Percentiles rank a stretch among this genome's conserved stretches.
phyloP scores from a whole-genome alignment of 2,113 vertebrate genomes.

The Gadus macrocephalus region DNA sequence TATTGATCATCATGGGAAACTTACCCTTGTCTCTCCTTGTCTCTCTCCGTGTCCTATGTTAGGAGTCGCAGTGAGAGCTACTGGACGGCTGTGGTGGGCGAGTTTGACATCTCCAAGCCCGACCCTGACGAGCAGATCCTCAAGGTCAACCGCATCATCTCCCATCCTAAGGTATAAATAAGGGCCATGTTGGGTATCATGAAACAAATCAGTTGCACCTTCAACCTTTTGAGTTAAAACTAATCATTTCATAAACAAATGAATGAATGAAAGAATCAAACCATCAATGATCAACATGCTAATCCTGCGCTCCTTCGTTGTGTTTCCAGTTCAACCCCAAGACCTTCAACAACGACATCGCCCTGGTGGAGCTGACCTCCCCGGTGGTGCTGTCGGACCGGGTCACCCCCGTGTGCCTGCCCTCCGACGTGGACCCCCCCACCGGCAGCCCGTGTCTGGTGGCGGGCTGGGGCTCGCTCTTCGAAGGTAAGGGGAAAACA shows the following conservation, averaged over 20 bases:
- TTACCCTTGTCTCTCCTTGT: neutral
- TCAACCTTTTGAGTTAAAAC: neutral
- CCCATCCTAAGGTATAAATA: slow-evolving; percentile 85
- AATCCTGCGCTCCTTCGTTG: slow-evolving; percentile 1
- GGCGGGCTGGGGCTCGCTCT: slow-evolving; percentile 90
- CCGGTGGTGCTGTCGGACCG: slow-evolving; percentile 65
- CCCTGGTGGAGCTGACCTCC: slow-evolving; percentile 82
- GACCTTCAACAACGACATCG: slow-evolving; percentile 91
- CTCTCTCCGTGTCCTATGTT: neutral
- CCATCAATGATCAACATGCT: neutral
- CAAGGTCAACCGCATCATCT: slow-evolving; percentile 84
- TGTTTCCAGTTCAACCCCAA: slow-evolving; percentile 84
- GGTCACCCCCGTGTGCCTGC: slow-evolving; percentile 83
- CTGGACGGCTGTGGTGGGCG: slow-evolving; percentile 85
- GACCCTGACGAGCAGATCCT: slow-evolving; percentile 75
- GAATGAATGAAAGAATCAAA: neutral
- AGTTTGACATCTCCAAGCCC: slow-evolving; percentile 77
- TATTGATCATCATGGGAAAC: too few relatives aligned
- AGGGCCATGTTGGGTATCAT: neutral
- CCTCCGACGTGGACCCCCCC: slow-evolving; percentile 74
- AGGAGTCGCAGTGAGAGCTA: slow-evolving; percentile 83
- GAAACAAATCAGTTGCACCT: neutral
- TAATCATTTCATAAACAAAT: neutral
- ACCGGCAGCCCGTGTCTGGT: slow-evolving; percentile 83
- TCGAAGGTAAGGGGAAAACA: slow-evolving; percentile 75